A percentile compares a stretch with the other conserved stretches of the same genome.
Conservation (phyloP, 2,888 invertebrate genomes). For the Eumacrocentrus americanus region DNA sequence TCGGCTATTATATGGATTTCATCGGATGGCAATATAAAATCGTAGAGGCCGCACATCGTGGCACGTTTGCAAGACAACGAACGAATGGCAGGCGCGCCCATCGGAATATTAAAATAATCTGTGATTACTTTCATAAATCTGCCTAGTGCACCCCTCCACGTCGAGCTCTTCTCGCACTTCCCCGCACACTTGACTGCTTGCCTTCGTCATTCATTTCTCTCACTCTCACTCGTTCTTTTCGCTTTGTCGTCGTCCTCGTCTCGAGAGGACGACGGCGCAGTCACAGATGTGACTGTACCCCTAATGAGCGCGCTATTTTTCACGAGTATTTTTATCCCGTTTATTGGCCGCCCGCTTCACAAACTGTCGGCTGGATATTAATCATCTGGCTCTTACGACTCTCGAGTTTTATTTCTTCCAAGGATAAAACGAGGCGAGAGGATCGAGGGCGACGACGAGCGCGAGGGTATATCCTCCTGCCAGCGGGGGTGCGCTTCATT, state of each 20-base stretch:
- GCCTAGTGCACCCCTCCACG: slow-evolving; percentile 35
- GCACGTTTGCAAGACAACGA: slow-evolving; percentile 49
- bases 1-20: too few species aligned
- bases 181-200: background rate
- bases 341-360: slow-evolving; percentile 61
- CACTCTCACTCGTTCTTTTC: background rate
- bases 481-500: slow-evolving; percentile 39
- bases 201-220: background rate
- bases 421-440: slow-evolving; percentile 49
- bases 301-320: slow-evolving; percentile 62
- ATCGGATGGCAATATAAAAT: background rate
- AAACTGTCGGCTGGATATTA: slow-evolving; percentile 62
- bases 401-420: slow-evolving; percentile 53
- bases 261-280: slow-evolving; percentile 40
- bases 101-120: slow-evolving; percentile 60
- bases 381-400: slow-evolving; percentile 59
- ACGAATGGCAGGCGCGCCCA: slow-evolving; percentile 47
- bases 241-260: background rate
- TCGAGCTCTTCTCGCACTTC: slow-evolving; percentile 14
- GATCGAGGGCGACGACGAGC: slow-evolving; percentile 32
- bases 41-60: background rate
- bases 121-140: slow-evolving; percentile 60
- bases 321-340: slow-evolving; percentile 63
- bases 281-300: slow-evolving; percentile 62
- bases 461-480: slow-evolving; percentile 22